These are phyloP conservation scores for Epizoanthus rinbou DNA, from an alignment of 92 coral and sea anemone genomes.

Conservation along the genomic window DNA sequence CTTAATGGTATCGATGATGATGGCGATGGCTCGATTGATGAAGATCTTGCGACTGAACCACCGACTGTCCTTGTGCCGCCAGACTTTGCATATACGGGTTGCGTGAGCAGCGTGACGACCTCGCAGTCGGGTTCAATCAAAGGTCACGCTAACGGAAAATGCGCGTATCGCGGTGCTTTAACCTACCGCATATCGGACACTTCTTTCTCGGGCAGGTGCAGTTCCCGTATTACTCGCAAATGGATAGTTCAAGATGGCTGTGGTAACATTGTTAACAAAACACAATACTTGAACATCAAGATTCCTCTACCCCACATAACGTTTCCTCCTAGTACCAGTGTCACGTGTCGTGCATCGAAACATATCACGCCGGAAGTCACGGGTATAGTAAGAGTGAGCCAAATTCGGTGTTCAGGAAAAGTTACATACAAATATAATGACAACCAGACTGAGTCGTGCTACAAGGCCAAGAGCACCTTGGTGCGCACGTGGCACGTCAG, in stretches of 20 bases:
- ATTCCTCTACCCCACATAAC: slow-evolving; percentile 53
- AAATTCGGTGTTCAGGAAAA: slow-evolving; percentile 40
- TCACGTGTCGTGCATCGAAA: slow-evolving; percentile 61
- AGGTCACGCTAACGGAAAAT: slow-evolving; percentile 62
- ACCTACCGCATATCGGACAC: slow-evolving; percentile 27
- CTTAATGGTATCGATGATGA: slow-evolving; percentile 81
- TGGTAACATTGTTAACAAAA: slow-evolving; percentile 54
- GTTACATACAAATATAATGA: slow-evolving; percentile 54
- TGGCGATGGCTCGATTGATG: slow-evolving; percentile 80
- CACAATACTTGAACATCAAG: slow-evolving; percentile 57
- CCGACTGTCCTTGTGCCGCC: slow-evolving; percentile 45
- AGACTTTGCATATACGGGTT: slow-evolving; percentile 43
- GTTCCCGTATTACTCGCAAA: slow-evolving; percentile 50
- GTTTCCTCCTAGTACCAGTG: slow-evolving; percentile 56
- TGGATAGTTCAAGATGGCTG: slow-evolving; percentile 83
- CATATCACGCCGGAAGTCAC: slow-evolving; percentile 56
- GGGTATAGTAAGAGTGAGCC: slow-evolving; percentile 32
- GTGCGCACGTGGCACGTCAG: slow-evolving; percentile 74
- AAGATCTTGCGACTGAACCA: slow-evolving; percentile 69
- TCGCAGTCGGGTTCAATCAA: slow-evolving; percentile 12
- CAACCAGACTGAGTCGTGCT: slow-evolving; percentile 53
- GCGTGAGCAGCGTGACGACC: slow-evolving; percentile 30
- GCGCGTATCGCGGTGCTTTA: slow-evolving; percentile 63
- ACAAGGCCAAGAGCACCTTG: slow-evolving; percentile 51
- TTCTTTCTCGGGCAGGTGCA: slow-evolving; percentile 28